Evolutionary conservation across 2,888 invertebrate species (phyloP).

Genomic region (Ochropacha duplaris): DNA sequence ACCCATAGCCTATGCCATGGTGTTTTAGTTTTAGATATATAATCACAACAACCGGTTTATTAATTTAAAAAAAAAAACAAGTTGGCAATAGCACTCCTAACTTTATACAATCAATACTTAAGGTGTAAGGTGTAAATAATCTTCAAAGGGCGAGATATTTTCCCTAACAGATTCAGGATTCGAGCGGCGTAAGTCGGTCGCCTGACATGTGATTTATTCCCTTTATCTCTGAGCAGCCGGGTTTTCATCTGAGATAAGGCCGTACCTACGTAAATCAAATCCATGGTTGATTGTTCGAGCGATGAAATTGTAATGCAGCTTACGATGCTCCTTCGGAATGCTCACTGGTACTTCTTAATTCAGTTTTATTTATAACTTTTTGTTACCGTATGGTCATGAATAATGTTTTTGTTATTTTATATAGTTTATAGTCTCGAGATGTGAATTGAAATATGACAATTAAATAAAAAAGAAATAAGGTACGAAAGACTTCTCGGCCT

Average conservation of each 20-base stretch:
- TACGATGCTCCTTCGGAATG: conserved; percentile 17
- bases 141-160: conserved; percentile 35
- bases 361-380: not conserved
- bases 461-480: no score
- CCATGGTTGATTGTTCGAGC: conserved; percentile 54
- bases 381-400: not conserved
- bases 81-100: not conserved
- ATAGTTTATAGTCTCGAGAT: not conserved
- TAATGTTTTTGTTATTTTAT: not conserved
- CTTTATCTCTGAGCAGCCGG: conserved; percentile 67
- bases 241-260: conserved; percentile 68
- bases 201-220: conserved; percentile 76
- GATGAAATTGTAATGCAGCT: conserved; percentile 59
- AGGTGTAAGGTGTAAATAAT: conserved; percentile 28
- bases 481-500: no score
- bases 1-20: no score
- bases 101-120: not conserved
- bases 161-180: conserved; percentile 29
- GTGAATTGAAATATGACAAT: not conserved
- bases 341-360: conserved; percentile 11
- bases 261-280: conserved; percentile 68
- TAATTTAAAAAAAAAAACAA: no score
- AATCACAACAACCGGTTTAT: no score
- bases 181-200: conserved; percentile 66
- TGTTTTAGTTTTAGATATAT: no score